phyloP scores from a whole-genome alignment of 2,113 vertebrate genomes.

The Hydrolagus affinis region DNA sequence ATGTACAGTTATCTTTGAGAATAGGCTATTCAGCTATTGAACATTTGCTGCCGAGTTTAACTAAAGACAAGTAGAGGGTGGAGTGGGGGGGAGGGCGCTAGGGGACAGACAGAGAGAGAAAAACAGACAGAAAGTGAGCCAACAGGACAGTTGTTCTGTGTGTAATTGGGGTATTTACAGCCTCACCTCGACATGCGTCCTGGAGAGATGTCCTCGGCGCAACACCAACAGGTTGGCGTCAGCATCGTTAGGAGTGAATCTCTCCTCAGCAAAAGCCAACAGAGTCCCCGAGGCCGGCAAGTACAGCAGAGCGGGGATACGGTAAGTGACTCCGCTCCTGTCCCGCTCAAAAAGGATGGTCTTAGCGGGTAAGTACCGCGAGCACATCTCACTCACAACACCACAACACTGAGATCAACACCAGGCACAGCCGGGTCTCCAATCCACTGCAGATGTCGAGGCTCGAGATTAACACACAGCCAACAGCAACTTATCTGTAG shows the following conservation, averaged over 20 bases:
- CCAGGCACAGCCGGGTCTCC: background rate
- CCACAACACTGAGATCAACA: background rate
- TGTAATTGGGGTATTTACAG: too few species aligned
- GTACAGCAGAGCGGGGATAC: conserved; percentile 75
- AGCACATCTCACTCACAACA: conserved; percentile 54
- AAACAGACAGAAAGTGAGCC: too few species aligned
- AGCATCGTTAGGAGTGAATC: conserved; percentile 68
- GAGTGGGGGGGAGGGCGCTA: background rate
- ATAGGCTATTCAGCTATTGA: too few species aligned
- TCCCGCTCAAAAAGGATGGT: conserved; percentile 77
- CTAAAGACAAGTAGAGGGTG: background rate
- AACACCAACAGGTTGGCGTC: conserved; percentile 82
- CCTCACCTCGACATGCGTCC: conserved; percentile 72
- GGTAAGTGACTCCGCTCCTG: conserved; percentile 73
- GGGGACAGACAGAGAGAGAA: background rate
- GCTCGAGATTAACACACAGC: background rate
- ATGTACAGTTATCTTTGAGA: too few species aligned
- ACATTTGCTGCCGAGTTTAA: too few species aligned
- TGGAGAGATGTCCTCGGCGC: conserved; percentile 66
- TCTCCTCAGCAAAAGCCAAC: conserved; percentile 84
- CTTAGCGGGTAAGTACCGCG: conserved; percentile 62
- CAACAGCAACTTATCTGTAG: too few species aligned
- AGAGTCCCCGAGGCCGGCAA: conserved; percentile 60
- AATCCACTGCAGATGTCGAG: background rate
- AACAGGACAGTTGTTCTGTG: too few species aligned